phyloP scores from a whole-genome alignment of 2,797 vertebrate genomes.

The Takifugu ocellatus region DNA sequence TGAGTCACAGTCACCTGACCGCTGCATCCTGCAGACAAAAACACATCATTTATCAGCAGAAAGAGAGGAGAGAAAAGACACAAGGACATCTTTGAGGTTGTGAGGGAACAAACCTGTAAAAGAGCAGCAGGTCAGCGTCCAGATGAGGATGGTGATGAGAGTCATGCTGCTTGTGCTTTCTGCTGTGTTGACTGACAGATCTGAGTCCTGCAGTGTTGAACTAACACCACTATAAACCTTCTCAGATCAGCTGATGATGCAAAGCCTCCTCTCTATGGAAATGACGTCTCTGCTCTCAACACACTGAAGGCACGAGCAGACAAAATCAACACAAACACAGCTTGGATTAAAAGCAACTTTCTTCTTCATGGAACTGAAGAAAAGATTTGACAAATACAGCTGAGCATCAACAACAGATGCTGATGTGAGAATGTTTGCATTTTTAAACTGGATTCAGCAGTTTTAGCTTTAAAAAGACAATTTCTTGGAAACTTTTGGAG shows the following conservation, averaged over 20 bases:
- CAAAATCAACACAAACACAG: background rate
- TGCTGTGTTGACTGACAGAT: conserved; percentile 41
- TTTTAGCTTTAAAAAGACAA: background rate
- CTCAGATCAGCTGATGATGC: conserved; percentile 54
- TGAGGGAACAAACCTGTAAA: background rate
- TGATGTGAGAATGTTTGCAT: background rate
- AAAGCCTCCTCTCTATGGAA: conserved; percentile 52
- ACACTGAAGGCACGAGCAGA: conserved; percentile 3
- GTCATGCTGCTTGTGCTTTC: conserved; percentile 46
- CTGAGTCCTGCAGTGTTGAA: conserved; percentile 43
- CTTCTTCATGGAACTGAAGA: background rate
- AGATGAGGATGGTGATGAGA: conserved; percentile 51
- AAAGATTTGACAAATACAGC: background rate
- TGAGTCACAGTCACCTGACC: too few relatives aligned
- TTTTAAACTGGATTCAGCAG: too few relatives aligned
- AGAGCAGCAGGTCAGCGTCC: conserved; percentile 48
- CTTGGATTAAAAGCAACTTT: background rate
- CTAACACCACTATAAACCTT: conserved; percentile 48
- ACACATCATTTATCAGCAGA: too few relatives aligned
- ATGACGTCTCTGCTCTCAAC: conserved; percentile 11
- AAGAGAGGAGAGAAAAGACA: too few relatives aligned
- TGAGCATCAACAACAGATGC: background rate
- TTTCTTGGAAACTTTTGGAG: background rate
- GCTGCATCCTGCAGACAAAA: background rate
- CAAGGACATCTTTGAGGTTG: background rate